Conservation (phyloP, 2,888 invertebrate genomes). For the Philereme vetulata region DNA sequence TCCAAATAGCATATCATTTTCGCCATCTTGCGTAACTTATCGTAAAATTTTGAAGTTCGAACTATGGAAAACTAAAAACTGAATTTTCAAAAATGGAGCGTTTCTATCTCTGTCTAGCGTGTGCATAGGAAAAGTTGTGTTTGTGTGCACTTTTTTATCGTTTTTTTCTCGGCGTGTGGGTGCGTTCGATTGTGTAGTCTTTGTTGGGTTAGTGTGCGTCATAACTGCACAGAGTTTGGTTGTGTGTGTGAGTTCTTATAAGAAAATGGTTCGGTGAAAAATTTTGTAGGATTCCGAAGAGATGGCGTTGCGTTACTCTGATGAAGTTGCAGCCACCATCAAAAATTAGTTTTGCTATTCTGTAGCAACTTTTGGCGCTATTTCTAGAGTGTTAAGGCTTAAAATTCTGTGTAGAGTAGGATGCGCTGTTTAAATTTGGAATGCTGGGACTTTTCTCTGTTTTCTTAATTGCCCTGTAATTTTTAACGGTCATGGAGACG, state of each 20-base stretch:
- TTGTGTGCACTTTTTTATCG: constrained; percentile 80
- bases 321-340: constrained; percentile 59
- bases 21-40: constrained; percentile 40
- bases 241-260: constrained; percentile 76
- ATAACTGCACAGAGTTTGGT: constrained; percentile 47
- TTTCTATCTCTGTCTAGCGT: constrained; percentile 50
- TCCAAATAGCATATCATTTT: constrained; percentile 55
- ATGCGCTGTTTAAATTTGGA: constrained; percentile 42
- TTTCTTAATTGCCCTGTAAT: constrained; percentile 40
- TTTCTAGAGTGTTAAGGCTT: constrained; percentile 32
- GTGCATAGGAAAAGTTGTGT: constrained; percentile 49
- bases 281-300: constrained; percentile 76
- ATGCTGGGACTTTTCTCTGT: constrained; percentile 40
- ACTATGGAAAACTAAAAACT: constrained; percentile 29
- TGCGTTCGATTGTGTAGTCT: constrained; percentile 77
- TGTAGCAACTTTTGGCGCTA: constrained; percentile 42
- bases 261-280: constrained; percentile 82
- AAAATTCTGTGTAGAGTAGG: constrained; percentile 36
- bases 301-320: constrained; percentile 76
- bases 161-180: constrained; percentile 81
- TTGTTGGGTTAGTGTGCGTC: constrained; percentile 47
- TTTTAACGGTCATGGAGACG: constrained; percentile 34
- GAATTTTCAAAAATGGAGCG: constrained; percentile 51
- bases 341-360: constrained; percentile 60
- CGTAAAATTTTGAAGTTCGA: constrained; percentile 29